Conservation (phyloP, 2,797 vertebrate genomes). For the Micromesistius poutassou region DNA sequence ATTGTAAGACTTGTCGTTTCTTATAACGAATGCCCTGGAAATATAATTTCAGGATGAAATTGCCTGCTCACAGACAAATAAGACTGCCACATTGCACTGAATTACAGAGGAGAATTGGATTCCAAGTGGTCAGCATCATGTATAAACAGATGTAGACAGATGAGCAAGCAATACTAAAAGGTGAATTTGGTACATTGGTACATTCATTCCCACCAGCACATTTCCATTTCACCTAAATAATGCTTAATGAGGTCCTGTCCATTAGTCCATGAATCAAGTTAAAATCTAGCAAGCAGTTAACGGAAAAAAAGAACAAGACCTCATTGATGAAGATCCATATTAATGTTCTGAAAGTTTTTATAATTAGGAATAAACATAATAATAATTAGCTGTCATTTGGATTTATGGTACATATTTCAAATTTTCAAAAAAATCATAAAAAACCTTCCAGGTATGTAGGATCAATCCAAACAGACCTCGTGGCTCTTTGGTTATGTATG, state of each 20-base stretch:
- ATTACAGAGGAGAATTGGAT: neutral
- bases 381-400: too few species aligned
- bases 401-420: too few species aligned
- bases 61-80: neutral
- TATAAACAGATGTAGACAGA: neutral
- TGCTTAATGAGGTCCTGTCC: neutral
- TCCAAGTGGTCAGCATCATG: neutral
- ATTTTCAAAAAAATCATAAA: too few species aligned
- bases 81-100: neutral
- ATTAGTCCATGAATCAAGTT: neutral
- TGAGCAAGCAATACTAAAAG: neutral
- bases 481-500: too few species aligned
- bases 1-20: neutral
- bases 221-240: neutral
- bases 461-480: too few species aligned
- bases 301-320: neutral
- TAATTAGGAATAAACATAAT: too few species aligned
- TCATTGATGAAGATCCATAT: neutral
- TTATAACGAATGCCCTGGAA: neutral
- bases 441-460: too few species aligned
- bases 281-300: neutral
- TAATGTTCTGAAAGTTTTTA: neutral
- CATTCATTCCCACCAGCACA: neutral
- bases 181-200: neutral
- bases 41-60: neutral